Evolutionary conservation across 2,888 invertebrate genomes (phyloP).

Genomic region (Sinhomidia bicolor): DNA sequence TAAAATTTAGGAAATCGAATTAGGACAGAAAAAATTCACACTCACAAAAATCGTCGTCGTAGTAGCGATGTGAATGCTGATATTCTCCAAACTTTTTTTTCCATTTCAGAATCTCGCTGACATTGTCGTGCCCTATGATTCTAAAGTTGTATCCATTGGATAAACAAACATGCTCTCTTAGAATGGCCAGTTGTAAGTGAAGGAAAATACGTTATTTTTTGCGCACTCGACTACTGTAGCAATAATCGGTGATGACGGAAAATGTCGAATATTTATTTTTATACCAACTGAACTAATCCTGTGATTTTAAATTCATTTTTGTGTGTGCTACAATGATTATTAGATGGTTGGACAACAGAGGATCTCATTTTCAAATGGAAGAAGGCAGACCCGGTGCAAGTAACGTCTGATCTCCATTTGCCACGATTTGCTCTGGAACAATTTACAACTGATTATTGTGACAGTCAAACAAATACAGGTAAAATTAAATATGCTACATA

Average conservation of each 20-base stretch:
- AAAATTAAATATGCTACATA: too few relatives aligned
- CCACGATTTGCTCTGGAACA: conserved; percentile 97
- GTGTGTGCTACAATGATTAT: conserved; percentile 82
- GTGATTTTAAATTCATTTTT: too few relatives aligned
- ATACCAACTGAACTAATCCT: too few relatives aligned
- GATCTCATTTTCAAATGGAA: conserved; percentile 98
- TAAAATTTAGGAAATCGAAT: too few relatives aligned
- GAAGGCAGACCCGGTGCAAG: conserved; percentile 96
- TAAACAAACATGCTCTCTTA: conserved; percentile 95
- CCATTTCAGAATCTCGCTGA: conserved; percentile 91
- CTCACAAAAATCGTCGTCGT: too few relatives aligned
- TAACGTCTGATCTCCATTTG: conserved; percentile 95
- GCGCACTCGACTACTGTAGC: too few relatives aligned
- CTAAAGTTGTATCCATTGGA: conserved; percentile 98
- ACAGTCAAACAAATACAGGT: conserved; percentile 98
- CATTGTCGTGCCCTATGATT: conserved; percentile 98
- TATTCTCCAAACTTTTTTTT: too few relatives aligned
- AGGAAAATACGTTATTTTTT: background rate
- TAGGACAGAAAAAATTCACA: too few relatives aligned
- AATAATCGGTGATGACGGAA: too few relatives aligned
- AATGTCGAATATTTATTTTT: too few relatives aligned
- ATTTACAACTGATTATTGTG: conserved; percentile 97
- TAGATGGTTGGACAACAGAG: conserved; percentile 99
- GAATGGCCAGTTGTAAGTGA: conserved; percentile 98
- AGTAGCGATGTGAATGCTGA: too few relatives aligned